A percentile compares a stretch with the other conserved stretches of the same genome.
Conservation (phyloP, 2,113 vertebrate genomes). For the Zosterops japonicus region DNA sequence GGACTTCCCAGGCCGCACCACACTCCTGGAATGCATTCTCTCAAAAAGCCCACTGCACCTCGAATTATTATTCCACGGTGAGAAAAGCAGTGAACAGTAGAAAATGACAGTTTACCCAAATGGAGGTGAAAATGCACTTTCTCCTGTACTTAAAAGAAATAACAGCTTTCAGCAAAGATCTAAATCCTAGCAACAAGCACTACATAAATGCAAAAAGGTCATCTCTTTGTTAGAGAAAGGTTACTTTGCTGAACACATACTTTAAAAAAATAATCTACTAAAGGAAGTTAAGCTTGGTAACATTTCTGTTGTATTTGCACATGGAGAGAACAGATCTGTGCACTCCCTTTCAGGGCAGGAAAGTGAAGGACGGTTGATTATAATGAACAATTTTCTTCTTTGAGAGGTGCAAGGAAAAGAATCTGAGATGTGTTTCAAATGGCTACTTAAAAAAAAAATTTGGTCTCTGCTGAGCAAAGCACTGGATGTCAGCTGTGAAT, state of each 20-base stretch:
- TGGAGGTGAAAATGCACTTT: conserved; percentile 55
- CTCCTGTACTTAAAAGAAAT: conserved; percentile 58
- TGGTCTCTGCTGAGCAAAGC: not conserved
- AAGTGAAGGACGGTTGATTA: not conserved
- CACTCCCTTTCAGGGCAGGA: not conserved
- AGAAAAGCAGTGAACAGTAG: conserved; percentile 57
- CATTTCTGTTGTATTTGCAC: conserved; percentile 30
- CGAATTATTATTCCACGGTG: conserved; percentile 39
- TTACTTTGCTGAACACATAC: not conserved
- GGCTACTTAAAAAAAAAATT: not conserved
- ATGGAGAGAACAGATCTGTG: not conserved
- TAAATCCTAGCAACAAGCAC: conserved; percentile 60
- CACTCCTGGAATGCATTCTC: conserved; percentile 40
- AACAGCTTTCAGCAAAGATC: conserved; percentile 65
- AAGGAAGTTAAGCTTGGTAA: conserved; percentile 29
- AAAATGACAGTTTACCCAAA: conserved; percentile 60
- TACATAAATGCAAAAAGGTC: conserved; percentile 59
- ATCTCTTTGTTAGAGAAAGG: conserved; percentile 48
- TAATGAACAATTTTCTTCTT: not conserved
- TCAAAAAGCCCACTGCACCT: conserved; percentile 57
- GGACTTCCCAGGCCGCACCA: not conserved
- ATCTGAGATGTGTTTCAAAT: not conserved
- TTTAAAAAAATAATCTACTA: conserved; percentile 14
- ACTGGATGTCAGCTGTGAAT: not conserved
- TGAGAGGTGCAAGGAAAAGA: not conserved